Evolutionary conservation across 2,113 vertebrate species (phyloP).

Genomic region (Clarias batrachus): DNA sequence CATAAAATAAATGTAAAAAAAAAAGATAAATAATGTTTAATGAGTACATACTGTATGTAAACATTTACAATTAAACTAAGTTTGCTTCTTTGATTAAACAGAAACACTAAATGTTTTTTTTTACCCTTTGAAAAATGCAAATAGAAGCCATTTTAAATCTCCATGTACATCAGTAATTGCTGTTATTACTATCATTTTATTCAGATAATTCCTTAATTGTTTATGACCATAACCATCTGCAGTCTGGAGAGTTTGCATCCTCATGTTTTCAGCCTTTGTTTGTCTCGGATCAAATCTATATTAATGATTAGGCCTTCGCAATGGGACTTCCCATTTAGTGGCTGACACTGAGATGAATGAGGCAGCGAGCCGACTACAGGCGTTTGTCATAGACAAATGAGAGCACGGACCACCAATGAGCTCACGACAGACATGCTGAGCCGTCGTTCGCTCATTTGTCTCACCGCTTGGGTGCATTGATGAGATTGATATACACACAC

Average conservation of each 20-base stretch:
- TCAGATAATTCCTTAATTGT: not conserved
- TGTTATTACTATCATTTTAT: not conserved
- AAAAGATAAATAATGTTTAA: not conserved
- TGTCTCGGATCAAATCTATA: conserved; percentile 48
- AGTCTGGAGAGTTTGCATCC: conserved; percentile 11
- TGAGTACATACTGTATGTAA: not conserved
- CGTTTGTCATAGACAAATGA: conserved; percentile 71
- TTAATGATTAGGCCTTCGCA: conserved; percentile 54
- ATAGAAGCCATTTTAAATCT: not conserved
- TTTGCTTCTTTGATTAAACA: not conserved
- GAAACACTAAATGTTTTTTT: not conserved
- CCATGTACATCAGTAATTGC: not conserved
- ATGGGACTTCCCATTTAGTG: conserved; percentile 54
- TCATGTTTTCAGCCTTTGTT: conserved; percentile 17
- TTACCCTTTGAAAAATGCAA: not conserved
- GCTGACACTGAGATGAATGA: conserved; percentile 70
- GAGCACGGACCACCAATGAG: conserved; percentile 62
- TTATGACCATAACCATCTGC: not conserved
- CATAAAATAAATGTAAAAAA: not conserved
- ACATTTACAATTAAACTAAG: not conserved
- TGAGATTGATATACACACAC: conserved; percentile 59
- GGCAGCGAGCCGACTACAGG: conserved; percentile 48
- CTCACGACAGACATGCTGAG: conserved; percentile 48
- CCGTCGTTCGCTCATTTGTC: conserved; percentile 63
- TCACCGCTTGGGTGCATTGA: conserved; percentile 61